phyloP scores from a whole-genome alignment of 2,888 invertebrate genomes.

The Sycophila texana region DNA sequence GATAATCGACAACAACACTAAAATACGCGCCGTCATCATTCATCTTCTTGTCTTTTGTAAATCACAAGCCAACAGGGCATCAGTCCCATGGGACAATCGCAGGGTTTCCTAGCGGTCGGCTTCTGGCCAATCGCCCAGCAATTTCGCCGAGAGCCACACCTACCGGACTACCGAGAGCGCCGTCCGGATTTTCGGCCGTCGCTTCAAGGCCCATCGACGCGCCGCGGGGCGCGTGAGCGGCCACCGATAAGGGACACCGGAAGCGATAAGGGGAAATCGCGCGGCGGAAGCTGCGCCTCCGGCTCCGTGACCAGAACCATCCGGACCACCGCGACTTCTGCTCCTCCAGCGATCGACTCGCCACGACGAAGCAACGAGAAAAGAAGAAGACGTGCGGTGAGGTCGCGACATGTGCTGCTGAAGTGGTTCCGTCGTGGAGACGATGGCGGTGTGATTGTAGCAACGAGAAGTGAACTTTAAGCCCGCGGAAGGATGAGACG shows the following conservation, averaged over 20 bases:
- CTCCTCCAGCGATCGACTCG: too few species aligned
- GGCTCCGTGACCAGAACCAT: slow-evolving; percentile 59
- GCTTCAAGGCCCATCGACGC: slow-evolving; percentile 65
- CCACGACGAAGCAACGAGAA: too few species aligned
- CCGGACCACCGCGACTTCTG: slow-evolving; percentile 1
- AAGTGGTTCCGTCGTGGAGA: background rate
- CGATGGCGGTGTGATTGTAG: background rate
- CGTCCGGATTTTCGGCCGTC: too few species aligned
- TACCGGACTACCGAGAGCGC: too few species aligned
- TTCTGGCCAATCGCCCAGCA: too few species aligned
- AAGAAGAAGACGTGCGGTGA: background rate
- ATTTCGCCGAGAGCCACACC: too few species aligned
- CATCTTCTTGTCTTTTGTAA: too few species aligned
- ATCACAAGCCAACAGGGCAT: too few species aligned
- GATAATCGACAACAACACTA: too few species aligned
- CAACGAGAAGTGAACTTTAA: background rate
- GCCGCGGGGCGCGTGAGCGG: slow-evolving; percentile 52
- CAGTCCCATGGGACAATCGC: too few species aligned
- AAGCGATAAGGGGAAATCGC: slow-evolving; percentile 72
- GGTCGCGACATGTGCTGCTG: background rate
- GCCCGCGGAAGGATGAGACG: slow-evolving; percentile 44
- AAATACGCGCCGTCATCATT: too few species aligned
- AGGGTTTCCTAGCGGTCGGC: too few species aligned
- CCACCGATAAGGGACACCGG: slow-evolving; percentile 68
- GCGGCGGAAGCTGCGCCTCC: slow-evolving; percentile 71